These are phyloP conservation scores for Arion vulgaris DNA, from an alignment of 1,140 invertebrate genomes.

Conservation along the genomic window DNA sequence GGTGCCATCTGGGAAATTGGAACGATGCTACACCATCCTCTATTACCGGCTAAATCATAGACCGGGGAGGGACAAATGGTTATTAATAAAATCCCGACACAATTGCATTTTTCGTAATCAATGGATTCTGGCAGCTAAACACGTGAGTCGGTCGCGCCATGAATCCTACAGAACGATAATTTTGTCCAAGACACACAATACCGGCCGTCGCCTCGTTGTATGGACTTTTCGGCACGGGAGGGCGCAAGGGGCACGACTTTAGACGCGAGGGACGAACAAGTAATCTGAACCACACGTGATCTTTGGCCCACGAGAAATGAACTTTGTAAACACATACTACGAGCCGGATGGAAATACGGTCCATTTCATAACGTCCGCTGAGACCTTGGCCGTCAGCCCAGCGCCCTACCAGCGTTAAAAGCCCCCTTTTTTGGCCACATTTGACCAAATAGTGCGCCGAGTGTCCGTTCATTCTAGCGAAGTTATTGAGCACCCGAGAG, in stretches of 20 bases:
- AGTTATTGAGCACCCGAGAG: constrained; percentile 11
- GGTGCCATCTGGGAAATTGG: constrained; percentile 12
- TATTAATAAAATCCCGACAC: constrained; percentile 33
- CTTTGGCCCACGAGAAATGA: constrained; percentile 34
- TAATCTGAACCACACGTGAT: constrained; percentile 36
- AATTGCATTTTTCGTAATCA: constrained; percentile 37
- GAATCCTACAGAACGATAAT: constrained; percentile 25
- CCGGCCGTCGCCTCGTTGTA: neutral
- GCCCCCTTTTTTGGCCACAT: neutral
- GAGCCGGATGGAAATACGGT: constrained; percentile 29
- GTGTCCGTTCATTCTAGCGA: constrained; percentile 19
- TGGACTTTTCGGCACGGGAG: constrained; percentile 17
- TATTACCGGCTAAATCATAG: constrained; percentile 14
- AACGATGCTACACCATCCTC: constrained; percentile 13
- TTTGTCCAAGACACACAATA: constrained; percentile 24
- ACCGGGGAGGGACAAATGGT: constrained; percentile 10
- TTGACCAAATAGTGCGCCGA: constrained; percentile 24
- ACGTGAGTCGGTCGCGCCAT: constrained; percentile 18
- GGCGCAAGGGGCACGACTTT: constrained; percentile 2
- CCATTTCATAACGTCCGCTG: constrained; percentile 29
- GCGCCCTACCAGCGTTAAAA: constrained; percentile 18
- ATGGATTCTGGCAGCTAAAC: constrained; percentile 27
- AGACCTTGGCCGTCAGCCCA: constrained; percentile 21
- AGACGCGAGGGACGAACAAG: constrained; percentile 24
- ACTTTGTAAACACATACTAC: constrained; percentile 39